A percentile compares a stretch with the other conserved stretches of the same genome.
These are phyloP conservation scores for Ophiothrix spiculata DNA, from an alignment of 35 echinoderm and acorn worm species.

Conservation along the genomic window DNA sequence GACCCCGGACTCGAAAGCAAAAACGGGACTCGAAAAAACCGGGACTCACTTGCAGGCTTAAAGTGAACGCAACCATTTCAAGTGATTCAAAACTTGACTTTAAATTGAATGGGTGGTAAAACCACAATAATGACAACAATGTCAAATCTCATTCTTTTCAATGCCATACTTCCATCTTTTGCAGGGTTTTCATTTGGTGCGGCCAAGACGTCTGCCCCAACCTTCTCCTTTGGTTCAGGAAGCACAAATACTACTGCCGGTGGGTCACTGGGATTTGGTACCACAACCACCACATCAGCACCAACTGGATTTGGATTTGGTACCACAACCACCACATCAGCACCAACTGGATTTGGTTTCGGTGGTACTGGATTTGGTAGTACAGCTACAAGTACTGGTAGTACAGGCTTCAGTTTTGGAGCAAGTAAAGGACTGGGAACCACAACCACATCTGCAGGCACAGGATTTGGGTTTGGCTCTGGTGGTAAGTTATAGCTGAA, in stretches of 20 bases:
- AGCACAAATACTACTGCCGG: conserved; percentile 29
- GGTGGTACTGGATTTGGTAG: conserved; percentile 10
- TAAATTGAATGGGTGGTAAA: too few species aligned
- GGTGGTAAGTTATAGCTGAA: background rate
- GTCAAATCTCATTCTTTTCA: too few species aligned
- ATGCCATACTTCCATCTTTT: too few species aligned
- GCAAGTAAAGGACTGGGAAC: background rate
- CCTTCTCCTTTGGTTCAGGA: conserved; percentile 35
- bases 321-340: conserved; percentile 48
- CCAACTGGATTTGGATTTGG: conserved; percentile 62
- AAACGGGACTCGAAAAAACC: too few species aligned
- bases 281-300: conserved; percentile 49
- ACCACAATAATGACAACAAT: too few species aligned
- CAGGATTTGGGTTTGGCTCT: conserved; percentile 46
- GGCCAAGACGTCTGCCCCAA: conserved; percentile 43
- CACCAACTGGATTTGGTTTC: conserved; percentile 58
- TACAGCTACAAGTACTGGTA: conserved; percentile 14
- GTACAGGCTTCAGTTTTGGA: background rate
- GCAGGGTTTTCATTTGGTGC: conserved; percentile 58
- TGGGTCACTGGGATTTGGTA: conserved; percentile 45
- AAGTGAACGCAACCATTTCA: too few species aligned
- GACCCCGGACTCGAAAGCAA: too few species aligned
- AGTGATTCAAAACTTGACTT: too few species aligned
- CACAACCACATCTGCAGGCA: conserved; percentile 15
- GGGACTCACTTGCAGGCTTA: too few species aligned